These are phyloP conservation scores for Caenorhabditis panamensis DNA, from an alignment of 2,888 invertebrate species.

Conservation along the genomic window DNA sequence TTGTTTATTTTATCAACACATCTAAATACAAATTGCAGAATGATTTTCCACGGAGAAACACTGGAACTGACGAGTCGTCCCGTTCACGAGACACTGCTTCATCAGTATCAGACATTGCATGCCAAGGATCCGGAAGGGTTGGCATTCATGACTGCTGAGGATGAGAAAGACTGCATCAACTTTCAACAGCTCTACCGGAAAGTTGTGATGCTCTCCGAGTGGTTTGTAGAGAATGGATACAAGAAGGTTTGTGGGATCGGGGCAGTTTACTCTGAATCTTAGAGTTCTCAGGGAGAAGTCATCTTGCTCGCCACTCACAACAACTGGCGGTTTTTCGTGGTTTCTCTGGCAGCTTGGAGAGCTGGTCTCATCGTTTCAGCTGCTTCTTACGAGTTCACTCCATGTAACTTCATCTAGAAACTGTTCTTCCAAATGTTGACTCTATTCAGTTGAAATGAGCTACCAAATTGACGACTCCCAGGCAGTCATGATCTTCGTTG, in stretches of 20 bases:
- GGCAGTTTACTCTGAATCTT: background rate
- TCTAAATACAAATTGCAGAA: no score
- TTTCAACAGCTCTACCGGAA: constrained; percentile 50
- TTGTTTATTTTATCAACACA: background rate
- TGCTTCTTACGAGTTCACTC: constrained; percentile 60
- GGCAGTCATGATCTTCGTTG: constrained; percentile 46
- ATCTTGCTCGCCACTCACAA: constrained; percentile 53
- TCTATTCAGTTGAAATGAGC: constrained; percentile 56
- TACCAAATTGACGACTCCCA: constrained; percentile 62
- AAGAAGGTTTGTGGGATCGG: constrained; percentile 50
- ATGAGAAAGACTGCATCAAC: constrained; percentile 48
- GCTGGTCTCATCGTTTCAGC: constrained; percentile 64
- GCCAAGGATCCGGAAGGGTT: constrained; percentile 55
- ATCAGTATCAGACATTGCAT: constrained; percentile 40
- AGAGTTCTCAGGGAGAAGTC: constrained; percentile 64
- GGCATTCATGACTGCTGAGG: constrained; percentile 60
- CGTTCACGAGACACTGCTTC: constrained; percentile 52
- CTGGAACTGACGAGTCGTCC: constrained; percentile 36
- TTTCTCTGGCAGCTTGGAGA: constrained; percentile 59
- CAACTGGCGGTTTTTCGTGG: constrained; percentile 55
- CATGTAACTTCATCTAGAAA: constrained; percentile 21
- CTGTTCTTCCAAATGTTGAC: background rate
- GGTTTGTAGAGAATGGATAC: constrained; percentile 61
- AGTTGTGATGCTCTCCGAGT: constrained; percentile 51
- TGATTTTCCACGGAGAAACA: constrained; percentile 45